Base-by-base conservation (phyloP, 2,888 invertebrate species). In the Apamea anceps region DNA sequence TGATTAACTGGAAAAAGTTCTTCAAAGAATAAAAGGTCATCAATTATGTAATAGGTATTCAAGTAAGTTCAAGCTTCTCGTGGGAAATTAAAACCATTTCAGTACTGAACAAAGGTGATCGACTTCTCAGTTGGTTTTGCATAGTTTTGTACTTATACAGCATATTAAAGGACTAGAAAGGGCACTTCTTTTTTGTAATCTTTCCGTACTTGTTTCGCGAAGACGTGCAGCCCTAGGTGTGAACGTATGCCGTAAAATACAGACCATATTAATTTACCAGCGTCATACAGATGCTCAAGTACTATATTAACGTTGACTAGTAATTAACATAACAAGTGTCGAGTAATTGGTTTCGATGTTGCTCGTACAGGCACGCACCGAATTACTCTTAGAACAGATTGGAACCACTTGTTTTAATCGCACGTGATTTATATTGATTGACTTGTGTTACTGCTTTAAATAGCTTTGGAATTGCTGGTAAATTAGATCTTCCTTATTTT, bases 271-370 rank as follows among this genome's bases (percentile, higher is more conserved):
- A 93, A 94, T 94, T 91, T 90, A 92, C 89, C 91, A 92, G 91
- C 90, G 84, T 90, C 89, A 90, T 89, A 90, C 90, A 91, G 88
- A 92, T 90, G 90, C 91, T 90, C 81, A 79, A 86, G 89, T 89
- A 80, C 73, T 81, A 87, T 88, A 93, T 93, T 92, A 93, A 90
- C 91, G 90, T 84, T 87, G 89, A 90, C 92, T 94, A 90, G 92
- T 94, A 94, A 95, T 95, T 94, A 94, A 93, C 93, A 92, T 93
- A 92, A 94, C 94, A 95, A 94, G 93, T 94, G 93, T 92, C 92
- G 90, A 89, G 90, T 94, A 94, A 95, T 95, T 94, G 94, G 93
- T 94, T 93, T 91, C 91, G 91, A 92, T 91, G 92, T 90, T 91
- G 87, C 85, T 86, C 87, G 86, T 89, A 90, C 89, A 90, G 90